Evolutionary conservation across 2,797 vertebrate species (phyloP), one percentile per base, ranked within the genome.

Genomic region (Microctenopoma stevenorrisi): DNA sequence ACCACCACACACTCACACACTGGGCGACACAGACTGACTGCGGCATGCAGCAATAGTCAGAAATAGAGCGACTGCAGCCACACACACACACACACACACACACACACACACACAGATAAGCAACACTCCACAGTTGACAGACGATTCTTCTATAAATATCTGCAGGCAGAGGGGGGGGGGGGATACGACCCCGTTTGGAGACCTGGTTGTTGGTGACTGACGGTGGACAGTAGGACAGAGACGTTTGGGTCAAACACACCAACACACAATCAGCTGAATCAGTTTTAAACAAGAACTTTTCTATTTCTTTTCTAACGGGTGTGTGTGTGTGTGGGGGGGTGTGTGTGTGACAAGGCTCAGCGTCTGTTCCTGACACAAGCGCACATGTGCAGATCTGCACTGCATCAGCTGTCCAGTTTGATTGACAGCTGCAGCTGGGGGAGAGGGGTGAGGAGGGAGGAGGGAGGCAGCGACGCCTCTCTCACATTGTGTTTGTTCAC

Each of bases 81-180:
- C 18, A 18, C 18, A 18, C 18, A 18, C 18, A 18, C 68, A 86
- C 60, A 57, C 72, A 78, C 88, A 85, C 64, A 76, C 18, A 18
- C 18, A 18, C 18, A 18, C 68, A 86, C 60, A 57, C 72, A 78
- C 88, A 85, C 64, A 76, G 93, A 92, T 85, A 82, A 88, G 90
- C 74, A 83, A 67, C 85, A 93, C 93, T 94, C 93, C 95, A 93
- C 94, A 90, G 90, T 85, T 76, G 91, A 93, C 94, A 92, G 90
- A 89, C 89, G 93, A 92, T 84, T 83, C 74, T 47, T 79, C 96
- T 97, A 98, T 96, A 96, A 97, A 98, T 98, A 98, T 83, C 90
- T 72, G 7, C 66, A 74, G 66, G 63, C 57, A 1, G 66, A 4
- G 15, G 26, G 22, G 14, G 16, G 75, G 74, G 71, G 55, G 50